phyloP scores from a whole-genome alignment of 2,888 invertebrate genomes.

The Osmoderma eremita region DNA sequence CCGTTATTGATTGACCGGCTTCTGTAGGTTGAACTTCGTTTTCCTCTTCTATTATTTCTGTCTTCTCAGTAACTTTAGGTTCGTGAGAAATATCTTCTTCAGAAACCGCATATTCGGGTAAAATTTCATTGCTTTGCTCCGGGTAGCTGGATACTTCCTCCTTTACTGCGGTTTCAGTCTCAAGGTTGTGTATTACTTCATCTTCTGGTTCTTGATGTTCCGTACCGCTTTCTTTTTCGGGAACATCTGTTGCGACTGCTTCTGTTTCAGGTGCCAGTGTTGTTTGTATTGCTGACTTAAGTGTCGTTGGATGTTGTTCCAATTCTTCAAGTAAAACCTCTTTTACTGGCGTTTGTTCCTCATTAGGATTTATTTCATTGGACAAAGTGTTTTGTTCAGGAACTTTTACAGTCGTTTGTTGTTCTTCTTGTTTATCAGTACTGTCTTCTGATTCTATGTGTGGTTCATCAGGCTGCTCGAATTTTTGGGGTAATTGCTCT shows the following conservation, averaged over 20 bases:
- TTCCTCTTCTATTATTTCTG: slow-evolving; percentile 32
- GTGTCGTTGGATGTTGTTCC: slow-evolving; percentile 40
- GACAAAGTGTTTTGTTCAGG: slow-evolving; percentile 38
- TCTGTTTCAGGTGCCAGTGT: slow-evolving; percentile 20
- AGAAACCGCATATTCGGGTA: slow-evolving; percentile 19
- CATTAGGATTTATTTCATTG: slow-evolving; percentile 43
- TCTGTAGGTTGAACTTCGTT: slow-evolving; percentile 22
- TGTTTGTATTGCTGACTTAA: slow-evolving; percentile 43
- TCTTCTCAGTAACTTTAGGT: slow-evolving; percentile 37
- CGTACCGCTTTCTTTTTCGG: slow-evolving; percentile 42
- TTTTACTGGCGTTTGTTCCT: slow-evolving; percentile 43
- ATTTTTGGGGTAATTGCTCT: slow-evolving; percentile 25
- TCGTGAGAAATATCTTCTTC: slow-evolving; percentile 18
- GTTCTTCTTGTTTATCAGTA: neutral
- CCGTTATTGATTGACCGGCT: slow-evolving; percentile 22
- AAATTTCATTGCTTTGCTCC: slow-evolving; percentile 38
- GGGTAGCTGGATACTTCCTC: slow-evolving; percentile 29
- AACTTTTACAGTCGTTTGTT: slow-evolving; percentile 17
- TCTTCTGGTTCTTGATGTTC: neutral
- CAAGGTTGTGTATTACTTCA: no score
- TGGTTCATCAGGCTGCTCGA: slow-evolving; percentile 12
- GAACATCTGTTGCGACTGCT: slow-evolving; percentile 5
- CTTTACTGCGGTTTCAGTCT: slow-evolving; percentile 32
- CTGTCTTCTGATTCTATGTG: slow-evolving; percentile 16
- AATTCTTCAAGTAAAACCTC: slow-evolving; percentile 42